Percentiles rank a stretch among this genome's conserved stretches.
These are phyloP conservation scores for Tokudaia tokunoshimensis DNA, from an alignment of 2,797 vertebrate species.

Conservation along the genomic window DNA sequence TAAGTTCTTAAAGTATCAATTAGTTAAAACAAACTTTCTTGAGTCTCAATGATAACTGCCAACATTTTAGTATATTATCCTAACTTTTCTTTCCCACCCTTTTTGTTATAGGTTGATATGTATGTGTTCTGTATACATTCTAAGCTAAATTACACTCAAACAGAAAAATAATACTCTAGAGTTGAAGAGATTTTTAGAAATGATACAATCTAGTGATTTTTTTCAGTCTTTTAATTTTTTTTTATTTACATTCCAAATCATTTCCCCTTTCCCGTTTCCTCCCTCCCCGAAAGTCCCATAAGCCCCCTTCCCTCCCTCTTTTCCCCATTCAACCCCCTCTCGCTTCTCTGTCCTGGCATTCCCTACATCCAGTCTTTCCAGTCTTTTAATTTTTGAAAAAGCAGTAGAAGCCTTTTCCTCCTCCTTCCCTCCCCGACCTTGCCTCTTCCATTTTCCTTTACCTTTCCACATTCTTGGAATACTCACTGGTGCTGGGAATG, in stretches of 20 bases:
- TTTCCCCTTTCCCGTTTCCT: too few relatives aligned
- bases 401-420: background rate
- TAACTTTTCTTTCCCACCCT: background rate
- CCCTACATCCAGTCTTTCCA: background rate
- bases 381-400: background rate
- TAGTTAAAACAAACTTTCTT: constrained; percentile 36
- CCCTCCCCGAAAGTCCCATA: too few relatives aligned
- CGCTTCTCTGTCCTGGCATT: too few relatives aligned
- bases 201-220: constrained; percentile 5
- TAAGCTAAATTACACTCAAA: constrained; percentile 44
- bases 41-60: constrained; percentile 34
- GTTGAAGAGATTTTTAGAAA: constrained; percentile 42
- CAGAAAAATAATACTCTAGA: constrained; percentile 22
- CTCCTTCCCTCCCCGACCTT: too few relatives aligned
- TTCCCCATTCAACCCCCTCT: too few relatives aligned
- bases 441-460: background rate
- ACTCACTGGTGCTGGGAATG: too few relatives aligned
- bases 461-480: too few relatives aligned
- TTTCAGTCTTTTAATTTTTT: background rate
- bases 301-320: too few relatives aligned
- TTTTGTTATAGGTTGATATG: background rate
- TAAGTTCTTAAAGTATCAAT: constrained; percentile 57
- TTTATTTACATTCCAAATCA: too few relatives aligned
- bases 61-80: background rate
- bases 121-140: background rate